Conservation (phyloP, 2,113 vertebrate species). For the Forbesichthys papilliferus region DNA sequence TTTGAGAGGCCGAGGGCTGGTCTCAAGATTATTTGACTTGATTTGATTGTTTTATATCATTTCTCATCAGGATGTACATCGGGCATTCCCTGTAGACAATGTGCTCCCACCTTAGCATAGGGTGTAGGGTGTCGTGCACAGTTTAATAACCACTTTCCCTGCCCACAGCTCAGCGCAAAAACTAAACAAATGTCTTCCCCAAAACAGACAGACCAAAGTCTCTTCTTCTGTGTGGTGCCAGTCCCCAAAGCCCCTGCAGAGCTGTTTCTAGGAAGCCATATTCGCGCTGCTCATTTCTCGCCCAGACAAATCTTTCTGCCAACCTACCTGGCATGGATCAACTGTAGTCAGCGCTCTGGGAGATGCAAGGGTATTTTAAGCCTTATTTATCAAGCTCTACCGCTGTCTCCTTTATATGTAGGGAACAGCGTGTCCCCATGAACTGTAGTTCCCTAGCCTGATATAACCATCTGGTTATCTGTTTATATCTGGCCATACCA, state of each 20-base stretch:
- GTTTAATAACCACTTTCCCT: too few species aligned
- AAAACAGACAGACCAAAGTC: not conserved
- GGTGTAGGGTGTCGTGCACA: too few species aligned
- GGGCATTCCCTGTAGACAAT: too few species aligned
- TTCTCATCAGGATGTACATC: too few species aligned
- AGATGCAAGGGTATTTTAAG: conserved; percentile 68
- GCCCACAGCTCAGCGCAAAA: not conserved
- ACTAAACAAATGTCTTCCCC: conserved; percentile 7
- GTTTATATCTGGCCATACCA: too few species aligned
- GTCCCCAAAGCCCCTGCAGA: not conserved
- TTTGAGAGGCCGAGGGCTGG: too few species aligned
- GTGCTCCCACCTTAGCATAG: too few species aligned
- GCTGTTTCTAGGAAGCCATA: too few species aligned
- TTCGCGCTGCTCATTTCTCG: too few species aligned
- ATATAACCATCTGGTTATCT: too few species aligned
- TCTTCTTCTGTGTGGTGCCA: conserved; percentile 2
- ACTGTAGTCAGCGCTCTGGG: conserved; percentile 65
- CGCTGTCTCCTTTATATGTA: conserved; percentile 40
- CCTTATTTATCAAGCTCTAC: conserved; percentile 48
- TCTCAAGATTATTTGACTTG: too few species aligned
- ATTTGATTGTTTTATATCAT: too few species aligned
- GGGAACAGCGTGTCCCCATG: conserved; percentile 28
- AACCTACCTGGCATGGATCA: conserved; percentile 63
- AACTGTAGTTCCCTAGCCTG: not conserved
- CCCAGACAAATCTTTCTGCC: conserved; percentile 20